Percentiles rank a stretch among this genome's conserved stretches.
phyloP scores from a whole-genome alignment of 2,888 invertebrate genomes.

The Melipona bicolor region DNA sequence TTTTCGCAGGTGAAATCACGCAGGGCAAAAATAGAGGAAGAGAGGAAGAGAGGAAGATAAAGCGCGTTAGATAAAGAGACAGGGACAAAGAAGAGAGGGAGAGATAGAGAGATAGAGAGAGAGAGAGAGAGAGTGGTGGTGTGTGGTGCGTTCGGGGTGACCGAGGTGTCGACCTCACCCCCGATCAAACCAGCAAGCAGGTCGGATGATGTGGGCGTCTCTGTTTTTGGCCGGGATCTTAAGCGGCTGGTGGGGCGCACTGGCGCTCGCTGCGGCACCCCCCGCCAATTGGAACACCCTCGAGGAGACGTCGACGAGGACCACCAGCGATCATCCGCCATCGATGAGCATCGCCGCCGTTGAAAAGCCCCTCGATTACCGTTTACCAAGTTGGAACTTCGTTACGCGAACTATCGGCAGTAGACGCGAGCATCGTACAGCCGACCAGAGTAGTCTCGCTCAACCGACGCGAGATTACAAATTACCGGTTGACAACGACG shows the following conservation, averaged over 20 bases:
- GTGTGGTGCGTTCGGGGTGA: slow-evolving; percentile 71
- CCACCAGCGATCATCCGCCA: slow-evolving; percentile 57
- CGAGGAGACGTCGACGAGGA: slow-evolving; percentile 59
- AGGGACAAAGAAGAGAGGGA: not conserved
- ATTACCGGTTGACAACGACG: slow-evolving; percentile 12
- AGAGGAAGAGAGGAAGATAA: not conserved
- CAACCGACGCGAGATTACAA: slow-evolving; percentile 12
- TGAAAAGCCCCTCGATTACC: slow-evolving; percentile 62
- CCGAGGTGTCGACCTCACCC: slow-evolving; percentile 74
- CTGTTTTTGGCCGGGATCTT: slow-evolving; percentile 82
- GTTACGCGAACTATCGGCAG: slow-evolving; percentile 40
- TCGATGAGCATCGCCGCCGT: slow-evolving; percentile 57
- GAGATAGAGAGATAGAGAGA: not conserved
- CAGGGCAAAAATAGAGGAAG: not conserved
- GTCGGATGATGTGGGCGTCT: slow-evolving; percentile 83
- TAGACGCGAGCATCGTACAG: slow-evolving; percentile 21
- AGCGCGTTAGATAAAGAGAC: not conserved
- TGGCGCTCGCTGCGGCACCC: slow-evolving; percentile 78
- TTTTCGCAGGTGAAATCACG: not conserved
- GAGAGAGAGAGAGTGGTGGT: slow-evolving; percentile 34
- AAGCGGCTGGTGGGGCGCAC: slow-evolving; percentile 82
- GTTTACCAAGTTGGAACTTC: slow-evolving; percentile 50
- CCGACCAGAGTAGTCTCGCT: not conserved
- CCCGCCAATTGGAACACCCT: slow-evolving; percentile 75
- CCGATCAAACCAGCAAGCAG: slow-evolving; percentile 73